Conservation (phyloP, 2,113 vertebrate species). For the Antechinus flavipes region DNA sequence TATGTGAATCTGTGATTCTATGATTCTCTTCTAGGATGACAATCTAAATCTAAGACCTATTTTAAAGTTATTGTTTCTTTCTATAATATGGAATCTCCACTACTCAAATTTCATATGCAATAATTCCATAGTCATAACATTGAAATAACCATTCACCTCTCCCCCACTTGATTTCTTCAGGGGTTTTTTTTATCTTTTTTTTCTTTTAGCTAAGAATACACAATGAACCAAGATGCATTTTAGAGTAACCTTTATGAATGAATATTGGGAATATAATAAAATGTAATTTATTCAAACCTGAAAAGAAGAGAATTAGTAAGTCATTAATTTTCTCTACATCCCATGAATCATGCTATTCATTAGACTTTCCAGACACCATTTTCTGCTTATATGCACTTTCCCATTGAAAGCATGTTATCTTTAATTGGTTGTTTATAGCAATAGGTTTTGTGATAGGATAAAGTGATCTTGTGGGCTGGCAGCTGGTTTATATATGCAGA, state of each 20-base stretch:
- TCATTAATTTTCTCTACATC: slow-evolving; percentile 39
- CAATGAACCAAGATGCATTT: not conserved
- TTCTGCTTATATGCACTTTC: slow-evolving; percentile 44
- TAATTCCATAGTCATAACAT: slow-evolving; percentile 61
- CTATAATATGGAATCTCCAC: slow-evolving; percentile 59
- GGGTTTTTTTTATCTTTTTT: slow-evolving; percentile 63
- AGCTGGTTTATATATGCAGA: slow-evolving; percentile 1
- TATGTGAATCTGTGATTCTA: not conserved
- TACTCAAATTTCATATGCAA: slow-evolving; percentile 71
- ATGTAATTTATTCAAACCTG: slow-evolving; percentile 51
- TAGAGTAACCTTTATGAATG: slow-evolving; percentile 37
- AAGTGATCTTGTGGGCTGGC: slow-evolving; percentile 47
- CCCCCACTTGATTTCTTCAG: slow-evolving; percentile 74
- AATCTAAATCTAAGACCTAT: not conserved
- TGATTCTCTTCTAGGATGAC: slow-evolving; percentile 55
- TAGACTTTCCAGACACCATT: slow-evolving; percentile 48
- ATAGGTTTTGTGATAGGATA: slow-evolving; percentile 54
- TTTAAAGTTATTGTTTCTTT: slow-evolving; percentile 61
- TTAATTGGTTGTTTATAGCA: slow-evolving; percentile 44
- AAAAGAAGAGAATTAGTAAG: slow-evolving; percentile 22
- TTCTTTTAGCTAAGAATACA: slow-evolving; percentile 39
- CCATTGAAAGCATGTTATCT: slow-evolving; percentile 41
- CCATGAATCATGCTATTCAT: slow-evolving; percentile 61
- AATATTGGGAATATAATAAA: slow-evolving; percentile 22
- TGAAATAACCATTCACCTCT: slow-evolving; percentile 68